Base-by-base conservation (phyloP, 64 coral and sea anemone species). In the Montipora sp. region DNA sequence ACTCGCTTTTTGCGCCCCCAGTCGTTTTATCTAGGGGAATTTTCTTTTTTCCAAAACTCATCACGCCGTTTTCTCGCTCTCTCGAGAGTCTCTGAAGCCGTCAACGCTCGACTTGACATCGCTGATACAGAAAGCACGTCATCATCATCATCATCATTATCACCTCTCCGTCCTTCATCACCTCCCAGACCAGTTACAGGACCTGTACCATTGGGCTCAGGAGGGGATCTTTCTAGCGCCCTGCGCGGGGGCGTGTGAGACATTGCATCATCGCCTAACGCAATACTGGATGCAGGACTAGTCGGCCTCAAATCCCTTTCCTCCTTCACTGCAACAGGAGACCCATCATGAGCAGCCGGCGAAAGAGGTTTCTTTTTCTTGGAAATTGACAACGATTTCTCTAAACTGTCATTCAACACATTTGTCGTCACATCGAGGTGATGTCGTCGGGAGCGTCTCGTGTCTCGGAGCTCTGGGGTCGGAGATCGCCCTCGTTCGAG, bases 371-470 rank as follows among this genome's bases (percentile, higher is more conserved):
- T 96, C 48, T 89, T 89, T 45, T 79, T 92, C 63, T 77, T 79
- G 6, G 92, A 92, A 75, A 87, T 63, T 0, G 92, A 79, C 4
- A 70, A 21, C 16, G 81, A 83, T 21, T 94, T 94, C 18, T 94
- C 82, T n/a, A 94, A 75, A 44, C 91, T 94, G 6, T 98, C 92
- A 55, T 98, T 94, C 58, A 98, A 79, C 48, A 94, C 70, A 61
- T 94, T 89, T 1, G 98, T 99, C 14, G 98, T 99, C 13, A 99
- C 74, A 72, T 99, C 98, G 1, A 96, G 89, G 77, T 99, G 98
- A 53, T 99, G 98, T 57, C 98, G 87, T 55, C 94, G 88, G 53
- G 94, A 83, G 45, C 83, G 73, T 57, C 94, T 92, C 3, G 76
- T 86, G 24, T 94, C 87, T 8, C 98, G 91, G 24, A 99, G 94